phyloP scores from a whole-genome alignment of 1,140 invertebrate species.

The Antheraea pernyi region DNA sequence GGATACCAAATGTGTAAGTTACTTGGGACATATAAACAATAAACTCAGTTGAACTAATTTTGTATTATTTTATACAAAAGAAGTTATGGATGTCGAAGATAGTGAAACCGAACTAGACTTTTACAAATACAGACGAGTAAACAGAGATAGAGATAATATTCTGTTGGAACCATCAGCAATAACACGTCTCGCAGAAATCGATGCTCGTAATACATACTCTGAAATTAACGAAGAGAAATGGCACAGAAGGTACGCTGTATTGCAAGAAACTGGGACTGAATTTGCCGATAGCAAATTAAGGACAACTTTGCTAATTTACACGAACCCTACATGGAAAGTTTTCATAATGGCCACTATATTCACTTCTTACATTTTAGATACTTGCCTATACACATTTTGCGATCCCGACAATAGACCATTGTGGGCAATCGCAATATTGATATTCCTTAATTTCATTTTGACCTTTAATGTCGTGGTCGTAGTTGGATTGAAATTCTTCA shows the following conservation, averaged over 20 bases:
- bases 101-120: conserved; percentile 38
- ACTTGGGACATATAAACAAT: background rate
- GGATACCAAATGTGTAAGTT: too few species aligned
- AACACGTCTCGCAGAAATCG: conserved; percentile 25
- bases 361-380: conserved; percentile 55
- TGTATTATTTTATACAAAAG: background rate
- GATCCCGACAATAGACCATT: conserved; percentile 39
- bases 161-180: conserved; percentile 28
- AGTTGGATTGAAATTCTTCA: conserved; percentile 61
- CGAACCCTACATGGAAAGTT: conserved; percentile 57
- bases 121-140: conserved; percentile 52
- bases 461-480: conserved; percentile 52
- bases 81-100: conserved; percentile 14
- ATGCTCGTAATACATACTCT: conserved; percentile 33
- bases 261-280: conserved; percentile 60
- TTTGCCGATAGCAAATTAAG: conserved; percentile 54
- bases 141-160: conserved; percentile 37
- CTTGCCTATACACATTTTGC: conserved; percentile 61
- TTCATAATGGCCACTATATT: conserved; percentile 52
- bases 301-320: conserved; percentile 55
- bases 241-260: conserved; percentile 59
- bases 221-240: conserved; percentile 45
- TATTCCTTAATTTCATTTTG: conserved; percentile 57
- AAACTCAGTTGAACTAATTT: background rate
- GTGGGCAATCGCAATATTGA: conserved; percentile 43